These are phyloP conservation scores for Timema cristinae DNA, from an alignment of 2,888 invertebrate genomes.

Conservation along the genomic window DNA sequence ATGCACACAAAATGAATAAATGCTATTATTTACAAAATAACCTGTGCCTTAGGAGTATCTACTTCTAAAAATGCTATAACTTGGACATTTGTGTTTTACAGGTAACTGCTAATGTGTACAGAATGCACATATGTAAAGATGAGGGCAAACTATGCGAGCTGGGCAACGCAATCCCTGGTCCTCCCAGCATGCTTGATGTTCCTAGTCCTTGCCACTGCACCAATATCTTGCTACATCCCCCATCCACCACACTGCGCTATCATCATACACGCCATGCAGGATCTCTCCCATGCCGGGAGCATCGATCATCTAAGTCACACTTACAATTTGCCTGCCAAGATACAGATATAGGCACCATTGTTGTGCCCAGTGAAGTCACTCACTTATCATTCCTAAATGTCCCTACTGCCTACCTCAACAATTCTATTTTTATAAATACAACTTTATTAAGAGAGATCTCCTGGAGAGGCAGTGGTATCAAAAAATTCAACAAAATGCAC, in stretches of 20 bases:
- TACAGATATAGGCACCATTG: conserved; percentile 22
- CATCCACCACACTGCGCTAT: conserved; percentile 3
- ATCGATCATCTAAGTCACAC: conserved; percentile 13
- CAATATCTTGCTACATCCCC: conserved; percentile 3
- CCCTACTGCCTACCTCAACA: conserved; percentile 15
- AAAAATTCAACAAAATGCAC: conserved; percentile 33
- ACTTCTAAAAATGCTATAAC: too few relatives aligned
- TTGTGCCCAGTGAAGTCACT: conserved; percentile 23
- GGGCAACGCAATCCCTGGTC: conserved; percentile 23
- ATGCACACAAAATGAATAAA: too few relatives aligned
- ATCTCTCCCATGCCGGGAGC: conserved; percentile 2
- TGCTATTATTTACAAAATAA: too few relatives aligned
- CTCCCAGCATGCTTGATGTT: neutral
- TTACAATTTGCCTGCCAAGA: conserved; percentile 20
- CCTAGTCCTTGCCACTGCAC: conserved; percentile 15
- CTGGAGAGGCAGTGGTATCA: conserved; percentile 35
- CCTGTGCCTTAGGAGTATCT: too few relatives aligned
- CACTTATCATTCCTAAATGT: conserved; percentile 28
- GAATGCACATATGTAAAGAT: conserved; percentile 31
- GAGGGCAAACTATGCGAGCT: conserved; percentile 26
- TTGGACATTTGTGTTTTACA: neutral
- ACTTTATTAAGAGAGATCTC: conserved; percentile 27
- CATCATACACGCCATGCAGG: conserved; percentile 19
- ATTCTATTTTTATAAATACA: conserved; percentile 20
- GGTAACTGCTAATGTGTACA: conserved; percentile 12